Percentiles rank a stretch among this genome's conserved stretches.
These are phyloP conservation scores for Anser brachyrhynchus DNA, from an alignment of 2,113 vertebrate species.

Conservation along the genomic window DNA sequence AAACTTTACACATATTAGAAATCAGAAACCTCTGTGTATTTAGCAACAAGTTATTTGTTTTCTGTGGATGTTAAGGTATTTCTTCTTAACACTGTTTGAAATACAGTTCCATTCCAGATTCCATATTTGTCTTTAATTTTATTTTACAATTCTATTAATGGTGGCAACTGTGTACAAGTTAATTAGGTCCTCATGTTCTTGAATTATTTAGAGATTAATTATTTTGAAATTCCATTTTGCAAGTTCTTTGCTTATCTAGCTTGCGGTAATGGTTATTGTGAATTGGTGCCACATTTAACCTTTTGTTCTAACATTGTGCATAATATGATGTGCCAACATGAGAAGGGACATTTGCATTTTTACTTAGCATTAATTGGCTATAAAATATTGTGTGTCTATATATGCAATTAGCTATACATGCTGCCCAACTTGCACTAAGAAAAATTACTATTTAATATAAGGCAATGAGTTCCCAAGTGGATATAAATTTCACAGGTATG, in stretches of 20 bases:
- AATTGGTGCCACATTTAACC: not conserved
- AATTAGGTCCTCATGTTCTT: conserved; percentile 18
- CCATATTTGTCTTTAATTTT: conserved; percentile 35
- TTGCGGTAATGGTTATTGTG: conserved; percentile 13
- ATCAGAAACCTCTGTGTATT: conserved; percentile 10
- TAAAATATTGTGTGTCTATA: conserved; percentile 6
- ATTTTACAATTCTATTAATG: not conserved
- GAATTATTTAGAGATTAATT: conserved; percentile 45
- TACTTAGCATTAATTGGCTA: conserved; percentile 11
- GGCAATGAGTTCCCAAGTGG: not conserved
- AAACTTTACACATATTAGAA: not conserved
- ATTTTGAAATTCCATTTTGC: conserved; percentile 34
- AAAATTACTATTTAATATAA: not conserved
- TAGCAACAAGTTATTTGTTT: conserved; percentile 12
- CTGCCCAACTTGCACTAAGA: conserved; percentile 2
- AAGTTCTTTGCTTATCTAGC: not conserved
- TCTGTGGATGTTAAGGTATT: conserved; percentile 20
- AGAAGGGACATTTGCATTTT: conserved; percentile 22
- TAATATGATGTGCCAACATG: conserved; percentile 10
- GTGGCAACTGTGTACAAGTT: not conserved
- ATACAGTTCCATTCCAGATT: not conserved
- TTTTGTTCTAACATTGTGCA: conserved; percentile 25
- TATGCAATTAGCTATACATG: conserved; percentile 3
- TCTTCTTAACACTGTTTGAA: conserved; percentile 36
- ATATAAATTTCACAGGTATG: not conserved